Conservation (phyloP, 2,888 invertebrate species). For the Ophonus ardosiacus region DNA sequence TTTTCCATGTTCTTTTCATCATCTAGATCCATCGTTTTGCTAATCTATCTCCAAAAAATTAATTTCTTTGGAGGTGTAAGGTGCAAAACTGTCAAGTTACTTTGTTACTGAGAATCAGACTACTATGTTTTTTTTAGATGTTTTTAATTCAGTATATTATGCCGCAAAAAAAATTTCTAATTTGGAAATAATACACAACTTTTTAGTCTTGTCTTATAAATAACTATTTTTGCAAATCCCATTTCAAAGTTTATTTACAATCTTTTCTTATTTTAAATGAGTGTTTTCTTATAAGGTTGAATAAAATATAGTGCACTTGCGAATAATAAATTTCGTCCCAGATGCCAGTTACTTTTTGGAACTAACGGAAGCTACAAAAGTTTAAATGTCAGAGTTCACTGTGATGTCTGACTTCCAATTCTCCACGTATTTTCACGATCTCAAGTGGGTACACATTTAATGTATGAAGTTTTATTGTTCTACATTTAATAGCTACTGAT, state of each 20-base stretch:
- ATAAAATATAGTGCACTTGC: slow-evolving; percentile 39
- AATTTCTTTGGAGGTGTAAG: too few species aligned
- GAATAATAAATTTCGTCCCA: slow-evolving; percentile 45
- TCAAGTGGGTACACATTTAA: slow-evolving; percentile 11
- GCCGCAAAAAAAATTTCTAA: too few species aligned
- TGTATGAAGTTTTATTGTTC: slow-evolving; percentile 27
- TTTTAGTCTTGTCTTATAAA: too few species aligned
- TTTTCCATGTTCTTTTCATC: too few species aligned
- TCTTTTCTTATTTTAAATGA: slow-evolving; percentile 5
- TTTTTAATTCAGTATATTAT: too few species aligned
- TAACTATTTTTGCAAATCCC: too few species aligned
- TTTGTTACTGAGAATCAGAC: too few species aligned
- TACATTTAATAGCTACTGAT: not conserved
- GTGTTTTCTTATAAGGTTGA: slow-evolving; percentile 3
- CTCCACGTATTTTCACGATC: slow-evolving; percentile 25
- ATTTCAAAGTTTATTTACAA: not conserved
- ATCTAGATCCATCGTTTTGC: too few species aligned
- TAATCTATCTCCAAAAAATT: too few species aligned
- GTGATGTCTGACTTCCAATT: not conserved
- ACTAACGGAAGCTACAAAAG: slow-evolving; percentile 42
- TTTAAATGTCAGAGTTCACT: slow-evolving; percentile 56
- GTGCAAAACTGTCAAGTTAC: too few species aligned
- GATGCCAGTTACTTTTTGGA: slow-evolving; percentile 17
- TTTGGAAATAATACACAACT: too few species aligned
- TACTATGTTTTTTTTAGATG: too few species aligned